These are phyloP conservation scores for Silurus glanis DNA, from an alignment of 2,113 vertebrate genomes.

Conservation along the genomic window DNA sequence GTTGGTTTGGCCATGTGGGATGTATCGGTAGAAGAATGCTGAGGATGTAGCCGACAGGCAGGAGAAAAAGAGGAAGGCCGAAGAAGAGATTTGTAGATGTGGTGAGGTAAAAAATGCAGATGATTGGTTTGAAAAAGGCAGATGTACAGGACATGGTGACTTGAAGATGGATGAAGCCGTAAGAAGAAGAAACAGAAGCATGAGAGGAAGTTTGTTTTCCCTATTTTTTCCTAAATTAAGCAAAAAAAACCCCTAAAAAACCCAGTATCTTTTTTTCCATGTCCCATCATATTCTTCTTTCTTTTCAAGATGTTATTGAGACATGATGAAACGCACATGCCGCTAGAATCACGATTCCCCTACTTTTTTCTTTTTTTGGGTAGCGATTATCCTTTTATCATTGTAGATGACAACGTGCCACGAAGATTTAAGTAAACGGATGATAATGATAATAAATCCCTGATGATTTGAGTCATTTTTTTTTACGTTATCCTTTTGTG, in stretches of 20 bases:
- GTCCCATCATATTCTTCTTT: neutral
- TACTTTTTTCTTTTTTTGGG: neutral
- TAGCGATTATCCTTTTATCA: slow-evolving; percentile 15
- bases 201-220: neutral
- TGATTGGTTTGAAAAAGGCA: no score
- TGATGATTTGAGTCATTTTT: neutral
- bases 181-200: neutral
- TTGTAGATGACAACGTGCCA: neutral
- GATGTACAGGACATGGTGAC: no score
- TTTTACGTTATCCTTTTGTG: neutral
- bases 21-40: no score
- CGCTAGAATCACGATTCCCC: no score
- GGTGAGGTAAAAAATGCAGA: no score
- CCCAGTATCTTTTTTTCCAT: neutral
- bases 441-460: neutral
- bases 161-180: no score
- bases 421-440: neutral
- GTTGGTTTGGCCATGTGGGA: no score
- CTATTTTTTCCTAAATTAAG: neutral
- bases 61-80: no score
- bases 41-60: no score
- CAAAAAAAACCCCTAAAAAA: neutral
- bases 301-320: neutral
- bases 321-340: neutral
- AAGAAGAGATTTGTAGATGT: no score